Percentiles rank a stretch among this genome's conserved stretches.
Conservation (phyloP, 2,888 invertebrate species). For the Lucinisca nassula region DNA sequence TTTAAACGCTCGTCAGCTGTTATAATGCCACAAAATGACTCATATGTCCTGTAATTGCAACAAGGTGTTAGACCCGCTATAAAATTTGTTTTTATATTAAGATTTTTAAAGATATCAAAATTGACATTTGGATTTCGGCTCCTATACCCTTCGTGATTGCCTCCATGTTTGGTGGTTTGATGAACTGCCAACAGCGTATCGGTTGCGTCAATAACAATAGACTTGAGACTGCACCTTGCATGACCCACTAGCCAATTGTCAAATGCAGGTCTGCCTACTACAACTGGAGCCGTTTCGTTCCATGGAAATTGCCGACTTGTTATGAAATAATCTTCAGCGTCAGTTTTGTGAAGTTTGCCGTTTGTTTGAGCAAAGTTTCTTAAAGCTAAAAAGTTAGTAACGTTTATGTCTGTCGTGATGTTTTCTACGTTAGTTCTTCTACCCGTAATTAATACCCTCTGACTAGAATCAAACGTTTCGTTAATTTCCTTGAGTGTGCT, state of each 20-base stretch:
- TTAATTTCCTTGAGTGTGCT: conserved; percentile 51
- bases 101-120: conserved; percentile 53
- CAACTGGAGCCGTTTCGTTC: conserved; percentile 60
- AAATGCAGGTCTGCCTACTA: conserved; percentile 69
- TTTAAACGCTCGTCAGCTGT: conserved; percentile 25
- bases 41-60: conserved; percentile 39
- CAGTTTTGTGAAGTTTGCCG: conserved; percentile 62
- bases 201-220: conserved; percentile 68
- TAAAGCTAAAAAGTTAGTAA: conserved; percentile 33
- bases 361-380: conserved; percentile 20
- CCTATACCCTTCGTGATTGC: conserved; percentile 66
- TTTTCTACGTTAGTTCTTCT: conserved; percentile 68
- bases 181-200: conserved; percentile 65
- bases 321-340: conserved; percentile 72
- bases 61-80: conserved; percentile 63
- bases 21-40: conserved; percentile 54
- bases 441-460: conserved; percentile 63
- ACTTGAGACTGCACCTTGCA: conserved; percentile 63
- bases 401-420: conserved; percentile 36
- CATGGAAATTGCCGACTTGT: conserved; percentile 66
- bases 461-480: conserved; percentile 18
- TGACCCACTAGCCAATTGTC: conserved; percentile 72
- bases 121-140: conserved; percentile 56
- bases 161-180: conserved; percentile 70
- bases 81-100: conserved; percentile 59